These are phyloP conservation scores for Helogale parvula DNA, from an alignment of 2,113 vertebrate species.

Conservation along the genomic window DNA sequence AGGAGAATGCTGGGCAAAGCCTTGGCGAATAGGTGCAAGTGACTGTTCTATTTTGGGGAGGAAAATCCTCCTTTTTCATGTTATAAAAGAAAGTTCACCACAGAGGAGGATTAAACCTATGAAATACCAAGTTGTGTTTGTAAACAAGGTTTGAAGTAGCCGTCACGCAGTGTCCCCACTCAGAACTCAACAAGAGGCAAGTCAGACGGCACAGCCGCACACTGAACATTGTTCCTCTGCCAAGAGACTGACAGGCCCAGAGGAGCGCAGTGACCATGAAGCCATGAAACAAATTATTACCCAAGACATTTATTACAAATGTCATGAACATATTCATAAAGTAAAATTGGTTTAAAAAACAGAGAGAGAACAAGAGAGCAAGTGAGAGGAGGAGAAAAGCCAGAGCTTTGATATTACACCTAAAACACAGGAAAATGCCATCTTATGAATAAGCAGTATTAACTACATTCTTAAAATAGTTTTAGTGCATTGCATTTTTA, in stretches of 20 bases:
- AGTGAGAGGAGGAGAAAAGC: slow-evolving; percentile 76
- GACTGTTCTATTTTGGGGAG: not conserved
- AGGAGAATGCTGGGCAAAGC: slow-evolving; percentile 19
- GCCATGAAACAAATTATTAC: slow-evolving; percentile 87
- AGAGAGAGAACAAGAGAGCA: slow-evolving; percentile 73
- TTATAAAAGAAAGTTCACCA: slow-evolving; percentile 67
- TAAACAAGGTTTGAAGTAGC: slow-evolving; percentile 83
- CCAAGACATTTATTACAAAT: slow-evolving; percentile 92
- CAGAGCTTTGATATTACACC: slow-evolving; percentile 87
- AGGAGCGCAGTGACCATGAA: slow-evolving; percentile 86
- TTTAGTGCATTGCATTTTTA: slow-evolving; percentile 93
- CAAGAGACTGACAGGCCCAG: slow-evolving; percentile 78
- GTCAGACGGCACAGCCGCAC: slow-evolving; percentile 63
- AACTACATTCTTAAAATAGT: slow-evolving; percentile 94
- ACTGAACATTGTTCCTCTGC: slow-evolving; percentile 80
- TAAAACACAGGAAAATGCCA: slow-evolving; percentile 88
- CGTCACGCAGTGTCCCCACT: slow-evolving; percentile 78
- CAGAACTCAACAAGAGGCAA: slow-evolving; percentile 68
- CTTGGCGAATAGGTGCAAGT: slow-evolving; percentile 42
- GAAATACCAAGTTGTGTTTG: slow-evolving; percentile 83
- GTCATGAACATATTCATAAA: slow-evolving; percentile 88
- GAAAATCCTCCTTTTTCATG: slow-evolving; percentile 67
- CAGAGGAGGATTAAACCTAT: slow-evolving; percentile 75
- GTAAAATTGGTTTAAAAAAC: slow-evolving; percentile 85
- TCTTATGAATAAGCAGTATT: slow-evolving; percentile 90